Evolutionary conservation across 2,113 vertebrate genomes (phyloP), one percentile per base, ranked within the genome.

Genomic region (Neoarius graeffei): DNA sequence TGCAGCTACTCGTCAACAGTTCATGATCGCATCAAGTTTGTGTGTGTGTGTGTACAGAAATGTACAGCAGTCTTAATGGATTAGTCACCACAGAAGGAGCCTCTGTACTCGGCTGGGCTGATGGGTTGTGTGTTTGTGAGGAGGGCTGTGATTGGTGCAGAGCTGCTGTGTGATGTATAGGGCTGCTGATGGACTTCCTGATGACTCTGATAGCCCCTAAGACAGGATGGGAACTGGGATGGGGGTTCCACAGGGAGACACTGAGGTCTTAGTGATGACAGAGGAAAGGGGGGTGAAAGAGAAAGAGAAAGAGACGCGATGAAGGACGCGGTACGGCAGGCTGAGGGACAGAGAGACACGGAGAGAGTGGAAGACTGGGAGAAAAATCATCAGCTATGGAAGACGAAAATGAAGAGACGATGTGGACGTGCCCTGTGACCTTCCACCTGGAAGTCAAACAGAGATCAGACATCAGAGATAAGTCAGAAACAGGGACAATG

Each of bases 261-360:
- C 89, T 52, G 19, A 71, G 88, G 89, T 91, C 91, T 35, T 77
- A 79, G 66, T 86, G 91, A 91, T 91, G 91, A 91, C 86, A 88
- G 91, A 86, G 86, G 60, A 73, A 48, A 87, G 76, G 74, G 11
- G 77, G 67, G 64, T 42, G 42, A 42, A 42, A 42, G 54, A 73
- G 74, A 85, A 84, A 89, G 85, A 87, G 87, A 89, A 82, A 87
- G 89, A 90, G 83, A 84, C 42, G 66, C 82, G 89, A 89, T 88
- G 66, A 87, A 82, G n/a, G 85, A 84, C 76, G 20, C 27, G 62
- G 71, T 52, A 86, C 87, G 86, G 89, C 89, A 91, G 89, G 62
- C 27, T 35, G 56, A 81, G 54, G 35, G 84, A 76, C 20, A n/a
- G 14, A 35, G 27, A 35, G 48, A 84, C 76, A 85, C 52, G 73